Base-by-base conservation (phyloP, 2,888 invertebrate species). In the Agrotis clavis region DNA sequence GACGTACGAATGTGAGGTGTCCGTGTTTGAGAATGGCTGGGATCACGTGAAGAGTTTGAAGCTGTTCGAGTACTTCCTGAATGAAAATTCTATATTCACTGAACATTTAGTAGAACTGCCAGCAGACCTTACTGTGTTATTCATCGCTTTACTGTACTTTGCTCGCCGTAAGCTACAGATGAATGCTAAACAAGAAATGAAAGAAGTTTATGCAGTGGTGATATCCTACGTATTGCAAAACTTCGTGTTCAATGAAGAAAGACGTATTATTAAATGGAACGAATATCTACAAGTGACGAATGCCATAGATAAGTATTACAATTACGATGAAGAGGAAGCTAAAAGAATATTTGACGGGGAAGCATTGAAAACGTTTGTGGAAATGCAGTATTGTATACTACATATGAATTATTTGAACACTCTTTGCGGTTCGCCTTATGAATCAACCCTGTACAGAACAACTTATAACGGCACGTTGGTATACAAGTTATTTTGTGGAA, bases 11-110 rank as follows among this genome's bases (percentile, higher is more conserved):
- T 83, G 88, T 81, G 13, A 18, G 16, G 13, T 67, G 11, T 45
- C 87, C 65, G 87, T 89, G 5, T 92, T 92, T 65, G 89, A 89
- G 82, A 90, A 90, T 57, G 92, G 91, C 1, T 92, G 92, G 92
- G 71, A 71, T 4, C 3, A 73, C 11, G 30, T 83, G 41, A 71
- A 73, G 21, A 4, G n/a, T 21, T 67, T 72, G 50, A 65, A 64
- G 21, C 62, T 86, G 7, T 85, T 86, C 4, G 76, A 85, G 16
- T 62, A 79, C 53, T 85, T 85, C 54, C 48, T 85, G n/a, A 30
- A 1, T 1, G 67, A 67, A 19, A 82, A 74, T 61, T 0, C 63
- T 14, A 79, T 90, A 18, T 71, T 79, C 4, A 66, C 61, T 16
- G 65, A 82, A 11, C 18, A 25, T 7, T 56, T 92, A 7, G 25